Evolutionary conservation across 2,797 vertebrate species (phyloP), one percentile per base, ranked within the genome.

Genomic region (Melanotaenia boesemani): DNA sequence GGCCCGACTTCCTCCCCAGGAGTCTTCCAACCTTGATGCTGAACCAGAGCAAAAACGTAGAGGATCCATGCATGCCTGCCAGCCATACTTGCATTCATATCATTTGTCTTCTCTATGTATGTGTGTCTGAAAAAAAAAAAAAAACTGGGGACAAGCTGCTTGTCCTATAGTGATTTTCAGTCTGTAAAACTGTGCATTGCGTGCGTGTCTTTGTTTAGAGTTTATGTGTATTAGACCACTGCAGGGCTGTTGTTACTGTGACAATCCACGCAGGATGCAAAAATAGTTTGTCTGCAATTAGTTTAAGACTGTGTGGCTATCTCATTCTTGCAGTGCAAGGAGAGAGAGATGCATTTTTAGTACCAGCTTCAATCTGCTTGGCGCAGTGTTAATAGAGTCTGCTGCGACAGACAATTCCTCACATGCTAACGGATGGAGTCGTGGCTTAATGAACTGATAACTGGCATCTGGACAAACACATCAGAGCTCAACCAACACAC

Each of bases 381-480:
- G 81, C 20, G 59, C 81, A 76, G 71, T 79, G 84, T 84, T 88
- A 92, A 91, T 91, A 87, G 84, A 82, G 78, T 85, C 70, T 74
- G 80, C 82, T 81, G 75, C 68, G 37, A 85, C 73, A 75, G 81
- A 90, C 84, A 72, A 76, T 87, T 81, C 75, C 85, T 86, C n/a
- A 48, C 81, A 82, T 77, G 60, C 67, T 90, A 86, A 90, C 86
- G 86, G 86, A 88, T 84, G 63, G 87, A 81, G 80, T 88, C 3
- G 3, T 54, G 67, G 67, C 82, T 88, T 87, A 91, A 93, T 92
- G 87, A 92, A 89, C 82, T 89, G 84, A 84, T 86, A 85, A 84
- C 74, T 84, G 68, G 90, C 87, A 84, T 88, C 81, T 85, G 85
- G 86, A 86, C 89, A 86, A 84, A 79, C 52, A 57, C 57, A 22